Conservation (phyloP, 2,888 invertebrate genomes). For the Timema podura region DNA sequence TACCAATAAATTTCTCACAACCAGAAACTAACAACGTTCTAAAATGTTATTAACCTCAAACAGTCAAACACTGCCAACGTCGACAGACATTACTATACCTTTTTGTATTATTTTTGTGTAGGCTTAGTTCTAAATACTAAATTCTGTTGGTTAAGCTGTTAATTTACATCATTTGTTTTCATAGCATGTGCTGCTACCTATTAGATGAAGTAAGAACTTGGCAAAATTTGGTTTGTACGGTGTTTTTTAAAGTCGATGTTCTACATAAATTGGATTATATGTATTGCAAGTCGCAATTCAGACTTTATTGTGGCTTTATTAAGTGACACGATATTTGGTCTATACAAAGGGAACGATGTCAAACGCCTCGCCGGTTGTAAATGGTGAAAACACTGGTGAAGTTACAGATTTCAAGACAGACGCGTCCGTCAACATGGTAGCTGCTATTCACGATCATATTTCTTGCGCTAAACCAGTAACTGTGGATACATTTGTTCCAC, state of each 20-base stretch:
- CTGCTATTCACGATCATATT: slow-evolving; percentile 33
- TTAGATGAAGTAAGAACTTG: background rate
- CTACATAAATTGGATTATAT: slow-evolving; percentile 23
- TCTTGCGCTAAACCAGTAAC: slow-evolving; percentile 32
- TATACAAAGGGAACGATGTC: slow-evolving; percentile 26
- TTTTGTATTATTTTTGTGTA: too few relatives aligned
- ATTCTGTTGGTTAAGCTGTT: too few relatives aligned
- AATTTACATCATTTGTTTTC: too few relatives aligned
- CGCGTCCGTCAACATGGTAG: slow-evolving; percentile 34
- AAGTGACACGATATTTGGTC: slow-evolving; percentile 9
- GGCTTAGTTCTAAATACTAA: too few relatives aligned
- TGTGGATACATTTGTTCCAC: slow-evolving; percentile 32
- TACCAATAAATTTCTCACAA: too few relatives aligned
- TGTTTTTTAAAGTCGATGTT: slow-evolving; percentile 22
- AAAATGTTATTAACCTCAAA: too few relatives aligned
- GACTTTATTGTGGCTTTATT: slow-evolving; percentile 7
- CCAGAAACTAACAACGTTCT: too few relatives aligned
- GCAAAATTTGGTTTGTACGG: slow-evolving; percentile 10
- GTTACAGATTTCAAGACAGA: slow-evolving; percentile 31
- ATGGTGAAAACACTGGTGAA: slow-evolving; percentile 33
- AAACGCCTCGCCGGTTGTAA: slow-evolving; percentile 30
- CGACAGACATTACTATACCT: too few relatives aligned
- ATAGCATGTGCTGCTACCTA: slow-evolving; percentile 16
- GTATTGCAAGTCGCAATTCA: slow-evolving; percentile 19
- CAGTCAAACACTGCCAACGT: too few relatives aligned